A percentile compares a stretch with the other conserved stretches of the same genome.
These are phyloP conservation scores for Macrobrachium nipponense DNA, from an alignment of 1,140 invertebrate species.

Conservation along the genomic window DNA sequence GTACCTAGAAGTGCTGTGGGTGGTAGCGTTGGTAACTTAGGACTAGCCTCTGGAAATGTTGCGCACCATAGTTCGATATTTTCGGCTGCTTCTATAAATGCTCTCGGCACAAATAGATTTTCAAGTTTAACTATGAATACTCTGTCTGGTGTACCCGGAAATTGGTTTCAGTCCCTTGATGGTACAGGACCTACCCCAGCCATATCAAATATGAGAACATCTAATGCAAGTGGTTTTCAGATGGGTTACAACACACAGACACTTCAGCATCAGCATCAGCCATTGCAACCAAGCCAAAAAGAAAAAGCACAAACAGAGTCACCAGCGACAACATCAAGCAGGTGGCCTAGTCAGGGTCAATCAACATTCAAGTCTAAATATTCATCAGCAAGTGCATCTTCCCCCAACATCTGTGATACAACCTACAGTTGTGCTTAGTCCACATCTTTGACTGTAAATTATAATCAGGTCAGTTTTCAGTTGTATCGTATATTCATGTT, in stretches of 20 bases:
- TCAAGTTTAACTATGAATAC: not conserved
- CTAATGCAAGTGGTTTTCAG: conserved; percentile 19
- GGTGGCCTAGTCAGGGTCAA: conserved; percentile 17
- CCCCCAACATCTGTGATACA: conserved; percentile 40
- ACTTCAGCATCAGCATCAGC: conserved; percentile 51
- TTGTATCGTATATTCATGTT: not conserved
- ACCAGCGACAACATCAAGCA: conserved; percentile 20
- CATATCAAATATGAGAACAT: conserved; percentile 25
- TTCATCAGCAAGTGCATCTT: not conserved
- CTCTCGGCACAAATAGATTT: too few species aligned
- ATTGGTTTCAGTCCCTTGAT: not conserved
- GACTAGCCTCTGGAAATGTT: too few species aligned
- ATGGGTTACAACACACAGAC: conserved; percentile 24
- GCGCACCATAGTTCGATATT: too few species aligned
- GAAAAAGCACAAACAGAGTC: conserved; percentile 25
- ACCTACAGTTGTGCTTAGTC: conserved; percentile 56
- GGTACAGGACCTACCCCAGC: conserved; percentile 15
- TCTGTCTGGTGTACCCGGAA: not conserved
- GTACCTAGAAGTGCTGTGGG: not conserved
- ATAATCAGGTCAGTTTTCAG: conserved; percentile 48
- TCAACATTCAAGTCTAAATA: too few species aligned
- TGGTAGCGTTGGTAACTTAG: conserved; percentile 3
- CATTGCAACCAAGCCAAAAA: not conserved
- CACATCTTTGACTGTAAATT: conserved; percentile 55
- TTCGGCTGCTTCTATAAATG: too few species aligned